Conservation (phyloP, 2,113 vertebrate genomes). For the Ceuthmochares aereus region DNA sequence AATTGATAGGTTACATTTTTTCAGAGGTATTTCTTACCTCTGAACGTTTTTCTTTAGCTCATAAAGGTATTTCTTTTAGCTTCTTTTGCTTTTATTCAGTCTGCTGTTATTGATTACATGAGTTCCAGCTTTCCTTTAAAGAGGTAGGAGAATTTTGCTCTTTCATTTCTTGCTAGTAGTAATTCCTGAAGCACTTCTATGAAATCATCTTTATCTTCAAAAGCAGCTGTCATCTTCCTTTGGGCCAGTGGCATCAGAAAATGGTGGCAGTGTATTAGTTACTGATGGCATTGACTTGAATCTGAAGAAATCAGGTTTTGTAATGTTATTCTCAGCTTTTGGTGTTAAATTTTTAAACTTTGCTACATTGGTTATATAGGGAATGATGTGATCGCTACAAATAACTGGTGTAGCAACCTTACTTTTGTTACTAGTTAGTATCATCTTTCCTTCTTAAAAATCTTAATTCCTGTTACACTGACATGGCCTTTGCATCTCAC, state of each 20-base stretch:
- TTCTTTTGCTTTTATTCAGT: conserved; percentile 2
- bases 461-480: not conserved
- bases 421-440: not conserved
- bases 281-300: not conserved
- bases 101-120: conserved; percentile 20
- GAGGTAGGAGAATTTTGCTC: conserved; percentile 1
- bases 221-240: not conserved
- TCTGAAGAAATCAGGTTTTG: not conserved
- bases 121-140: conserved; percentile 31
- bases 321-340: not conserved
- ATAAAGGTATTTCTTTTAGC: not conserved
- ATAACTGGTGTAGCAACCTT: not conserved
- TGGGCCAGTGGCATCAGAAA: not conserved
- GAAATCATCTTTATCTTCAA: conserved; percentile 24
- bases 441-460: not conserved
- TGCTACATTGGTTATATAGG: not conserved
- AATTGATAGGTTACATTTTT: not conserved
- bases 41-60: not conserved
- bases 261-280: not conserved
- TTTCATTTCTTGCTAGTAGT: conserved; percentile 20
- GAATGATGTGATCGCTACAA: not conserved
- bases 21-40: not conserved
- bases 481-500: not conserved
- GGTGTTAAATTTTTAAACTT: not conserved
- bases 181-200: conserved; percentile 22